Percentiles rank a stretch among this genome's conserved stretches.
Conservation (phyloP, 2,113 vertebrate species). For the Abramis brama region DNA sequence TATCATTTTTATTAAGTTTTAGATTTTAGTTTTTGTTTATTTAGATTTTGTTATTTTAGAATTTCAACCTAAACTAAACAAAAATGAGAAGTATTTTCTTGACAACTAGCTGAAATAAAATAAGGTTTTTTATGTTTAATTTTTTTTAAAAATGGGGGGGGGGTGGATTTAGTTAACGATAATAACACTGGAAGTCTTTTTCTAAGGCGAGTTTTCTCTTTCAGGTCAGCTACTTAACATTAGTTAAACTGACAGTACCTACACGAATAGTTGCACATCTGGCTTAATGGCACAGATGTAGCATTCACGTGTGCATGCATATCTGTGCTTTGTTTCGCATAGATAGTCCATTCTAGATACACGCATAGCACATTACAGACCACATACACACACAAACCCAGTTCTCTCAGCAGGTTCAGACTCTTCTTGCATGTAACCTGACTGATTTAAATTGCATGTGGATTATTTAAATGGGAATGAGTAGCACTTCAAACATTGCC, state of each 20-base stretch:
- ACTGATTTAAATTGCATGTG: conserved; percentile 35
- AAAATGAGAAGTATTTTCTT: no score
- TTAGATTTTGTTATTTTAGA: no score
- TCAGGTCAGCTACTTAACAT: background rate
- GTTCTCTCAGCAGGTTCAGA: conserved; percentile 5
- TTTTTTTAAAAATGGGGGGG: no score
- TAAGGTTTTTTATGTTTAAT: no score
- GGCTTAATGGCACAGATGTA: background rate
- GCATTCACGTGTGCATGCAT: background rate
- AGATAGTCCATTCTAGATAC: background rate
- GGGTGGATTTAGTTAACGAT: no score
- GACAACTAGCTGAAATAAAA: no score
- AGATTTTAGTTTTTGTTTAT: no score
- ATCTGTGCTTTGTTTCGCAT: background rate
- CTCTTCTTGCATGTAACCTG: background rate
- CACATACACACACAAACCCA: conserved; percentile 6
- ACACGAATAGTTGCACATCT: no score
- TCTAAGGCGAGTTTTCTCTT: no score
- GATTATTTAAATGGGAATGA: conserved; percentile 41
- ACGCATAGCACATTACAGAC: background rate
- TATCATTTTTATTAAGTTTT: no score
- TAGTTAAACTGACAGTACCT: background rate
- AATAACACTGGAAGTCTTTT: no score
- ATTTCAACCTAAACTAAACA: no score
- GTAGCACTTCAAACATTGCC: conserved; percentile 43